Conservation (phyloP, 2,888 invertebrate species). For the Nemotelus pantherinus region DNA sequence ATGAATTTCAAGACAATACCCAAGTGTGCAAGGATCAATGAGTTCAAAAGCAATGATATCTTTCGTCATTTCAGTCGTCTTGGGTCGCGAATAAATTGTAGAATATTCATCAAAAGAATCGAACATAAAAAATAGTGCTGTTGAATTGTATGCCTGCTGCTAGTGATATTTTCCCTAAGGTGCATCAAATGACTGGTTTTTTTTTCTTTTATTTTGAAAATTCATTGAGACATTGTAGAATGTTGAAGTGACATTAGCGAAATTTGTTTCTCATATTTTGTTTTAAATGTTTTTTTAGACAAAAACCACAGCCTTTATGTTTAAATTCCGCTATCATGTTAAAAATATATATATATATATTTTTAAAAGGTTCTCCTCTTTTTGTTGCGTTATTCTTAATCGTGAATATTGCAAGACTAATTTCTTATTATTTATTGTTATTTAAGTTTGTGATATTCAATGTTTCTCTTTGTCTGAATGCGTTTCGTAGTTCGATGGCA, state of each 20-base stretch:
- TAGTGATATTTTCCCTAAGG: not conserved
- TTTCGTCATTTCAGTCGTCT: not conserved
- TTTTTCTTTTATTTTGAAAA: not conserved
- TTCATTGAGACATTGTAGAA: conserved; percentile 22
- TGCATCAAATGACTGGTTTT: conserved; percentile 8
- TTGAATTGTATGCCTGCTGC: too few species aligned
- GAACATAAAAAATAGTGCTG: not conserved
- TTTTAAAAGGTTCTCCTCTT: not conserved
- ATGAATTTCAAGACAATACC: too few species aligned
- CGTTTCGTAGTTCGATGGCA: not conserved
- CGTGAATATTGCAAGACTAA: conserved; percentile 23
- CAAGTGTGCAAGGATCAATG: too few species aligned
- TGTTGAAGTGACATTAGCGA: conserved; percentile 28
- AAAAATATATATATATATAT: conserved; percentile 27
- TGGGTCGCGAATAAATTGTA: conserved; percentile 28
- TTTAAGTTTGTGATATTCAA: conserved; percentile 4
- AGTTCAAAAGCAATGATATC: too few species aligned
- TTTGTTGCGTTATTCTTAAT: conserved; percentile 17
- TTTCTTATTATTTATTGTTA: conserved; percentile 9
- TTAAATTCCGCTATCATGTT: conserved; percentile 32
- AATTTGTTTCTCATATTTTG: conserved; percentile 31
- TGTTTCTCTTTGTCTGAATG: not conserved
- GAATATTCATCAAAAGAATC: conserved; percentile 8
- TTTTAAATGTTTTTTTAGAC: conserved; percentile 18
- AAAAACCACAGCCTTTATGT: conserved; percentile 43